Base-by-base conservation (phyloP, 2,797 vertebrate genomes). In the Megalops cyprinoides region DNA sequence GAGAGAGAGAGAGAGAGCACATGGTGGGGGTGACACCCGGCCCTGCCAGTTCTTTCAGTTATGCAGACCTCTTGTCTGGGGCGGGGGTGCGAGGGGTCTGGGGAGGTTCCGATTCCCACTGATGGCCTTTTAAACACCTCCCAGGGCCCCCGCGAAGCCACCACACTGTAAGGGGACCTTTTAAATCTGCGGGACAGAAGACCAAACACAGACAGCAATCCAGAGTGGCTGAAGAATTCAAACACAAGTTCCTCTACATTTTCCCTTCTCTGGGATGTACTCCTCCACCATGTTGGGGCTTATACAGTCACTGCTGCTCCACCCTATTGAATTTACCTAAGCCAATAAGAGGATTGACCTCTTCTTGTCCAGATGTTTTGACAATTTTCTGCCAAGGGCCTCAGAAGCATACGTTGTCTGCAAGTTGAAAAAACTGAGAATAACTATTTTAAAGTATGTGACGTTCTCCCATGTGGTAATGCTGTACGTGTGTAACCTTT, bases 41-140 rank as follows among this genome's bases (percentile, higher is more conserved):
- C 84, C 79, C 76, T 28, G n/a, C 84, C 87, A 87, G 82, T 82
- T 4, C 77, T 84, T 81, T 65, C 84, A 90, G 89, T 86, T 83
- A 92, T 89, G 88, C 87, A 92, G 92, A 94, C 91, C 89, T 85
- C 79, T 82, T 82, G 87, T 90, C 90, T 90, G 81, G 86, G 76
- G 78, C 74, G 12, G 77, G 15, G 83, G 81, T 82, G 76, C 78
- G 49, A 79, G 79, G 85, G 74, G 86, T 84, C 87, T 58, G 55
- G 55, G 74, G 83, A 83, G 82, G 86, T 84, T n/a, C 86, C 84
- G 84, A 73, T 62, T 74, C 86, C 74, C 82, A 73, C 76, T 81
- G 23, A n/a, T 31, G 10, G 88, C 88, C 90, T 88, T 90, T 90
- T 90, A 87, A 91, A 91, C 90, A 90, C 89, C 88, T 90, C 82